Evolutionary conservation across 2,888 invertebrate genomes (phyloP).

Genomic region (Calameuta idolon): DNA sequence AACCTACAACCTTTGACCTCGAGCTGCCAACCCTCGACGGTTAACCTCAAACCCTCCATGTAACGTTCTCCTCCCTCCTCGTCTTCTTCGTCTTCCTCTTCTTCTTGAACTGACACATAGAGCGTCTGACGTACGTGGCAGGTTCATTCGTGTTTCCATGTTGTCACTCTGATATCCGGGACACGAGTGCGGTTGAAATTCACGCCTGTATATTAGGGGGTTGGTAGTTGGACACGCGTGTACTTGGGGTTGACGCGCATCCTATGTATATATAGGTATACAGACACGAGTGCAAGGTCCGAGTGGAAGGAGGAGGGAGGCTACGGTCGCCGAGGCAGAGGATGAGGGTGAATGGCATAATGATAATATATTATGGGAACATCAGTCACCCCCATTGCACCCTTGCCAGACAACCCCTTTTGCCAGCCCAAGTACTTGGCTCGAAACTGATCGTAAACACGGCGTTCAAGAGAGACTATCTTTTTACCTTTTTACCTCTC

Average conservation of each 20-base stretch:
- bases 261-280: not conserved
- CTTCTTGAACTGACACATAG: not conserved
- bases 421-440: not conserved
- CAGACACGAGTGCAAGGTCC: not conserved
- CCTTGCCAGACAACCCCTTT: constrained; percentile 1
- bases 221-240: not conserved
- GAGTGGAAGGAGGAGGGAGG: not conserved
- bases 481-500: not conserved
- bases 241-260: not conserved
- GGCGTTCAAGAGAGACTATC: constrained; percentile 2
- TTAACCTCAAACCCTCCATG: not conserved
- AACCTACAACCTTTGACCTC: not conserved
- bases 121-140: not conserved
- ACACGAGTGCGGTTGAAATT: not conserved
- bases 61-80: not conserved
- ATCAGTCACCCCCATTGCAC: constrained; percentile 8
- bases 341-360: constrained; percentile 6
- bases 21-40: not conserved
- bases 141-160: not conserved
- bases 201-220: not conserved
- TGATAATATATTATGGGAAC: constrained; percentile 10
- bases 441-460: constrained; percentile 8
- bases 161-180: not conserved
- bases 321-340: not conserved
- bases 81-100: not conserved